Evolutionary conservation across 2,888 invertebrate species (phyloP).

Genomic region (Archips xylosteana): DNA sequence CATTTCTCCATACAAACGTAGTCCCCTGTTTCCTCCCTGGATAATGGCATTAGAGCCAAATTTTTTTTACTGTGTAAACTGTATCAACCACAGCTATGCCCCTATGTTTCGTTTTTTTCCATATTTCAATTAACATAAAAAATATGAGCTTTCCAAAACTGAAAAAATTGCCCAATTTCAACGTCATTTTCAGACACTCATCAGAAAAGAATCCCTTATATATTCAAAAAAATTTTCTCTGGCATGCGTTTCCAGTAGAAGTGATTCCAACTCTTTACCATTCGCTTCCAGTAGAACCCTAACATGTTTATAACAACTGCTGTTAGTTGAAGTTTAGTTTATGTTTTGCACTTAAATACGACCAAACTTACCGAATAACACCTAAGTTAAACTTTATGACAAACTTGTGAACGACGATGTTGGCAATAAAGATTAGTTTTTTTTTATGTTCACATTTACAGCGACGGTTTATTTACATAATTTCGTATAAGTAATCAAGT

Average conservation of each 20-base stretch:
- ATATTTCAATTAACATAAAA: too few relatives aligned
- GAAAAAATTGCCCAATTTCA: too few relatives aligned
- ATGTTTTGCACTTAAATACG: not conserved
- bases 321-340: conserved; percentile 9
- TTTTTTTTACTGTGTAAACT: too few relatives aligned
- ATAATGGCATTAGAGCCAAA: too few relatives aligned
- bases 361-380: conserved; percentile 13
- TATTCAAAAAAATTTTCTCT: too few relatives aligned
- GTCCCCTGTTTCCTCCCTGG: too few relatives aligned
- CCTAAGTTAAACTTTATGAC: conserved; percentile 29
- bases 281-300: conserved; percentile 12
- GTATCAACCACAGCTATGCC: too few relatives aligned
- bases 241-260: not conserved
- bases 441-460: not conserved
- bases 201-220: too few relatives aligned
- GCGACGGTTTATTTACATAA: conserved; percentile 9
- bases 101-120: too few relatives aligned
- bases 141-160: too few relatives aligned
- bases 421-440: conserved; percentile 14
- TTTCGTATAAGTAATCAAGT: not conserved
- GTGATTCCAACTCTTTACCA: conserved; percentile 23
- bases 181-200: too few relatives aligned
- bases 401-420: conserved; percentile 3
- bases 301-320: conserved; percentile 15
- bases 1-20: too few relatives aligned